Evolutionary conservation across 2,797 vertebrate genomes (phyloP).

Genomic region (Vultur gryphus): DNA sequence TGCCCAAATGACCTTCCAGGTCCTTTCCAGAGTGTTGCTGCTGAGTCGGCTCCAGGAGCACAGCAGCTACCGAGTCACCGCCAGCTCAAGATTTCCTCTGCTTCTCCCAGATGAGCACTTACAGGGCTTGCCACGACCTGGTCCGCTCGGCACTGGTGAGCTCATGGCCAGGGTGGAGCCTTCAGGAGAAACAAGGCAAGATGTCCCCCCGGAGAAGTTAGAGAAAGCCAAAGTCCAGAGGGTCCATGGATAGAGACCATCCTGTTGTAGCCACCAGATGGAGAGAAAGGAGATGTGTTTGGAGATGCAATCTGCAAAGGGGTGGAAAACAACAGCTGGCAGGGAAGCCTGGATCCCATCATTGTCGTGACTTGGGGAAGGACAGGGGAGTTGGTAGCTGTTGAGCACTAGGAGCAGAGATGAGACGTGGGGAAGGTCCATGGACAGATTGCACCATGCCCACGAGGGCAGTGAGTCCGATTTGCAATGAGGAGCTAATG

Average conservation of each 20-base stretch:
- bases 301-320: neutral
- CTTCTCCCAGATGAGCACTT: neutral
- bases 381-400: neutral
- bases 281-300: neutral
- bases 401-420: neutral
- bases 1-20: conserved; percentile 6
- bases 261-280: neutral
- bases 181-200: neutral
- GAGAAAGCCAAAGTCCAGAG: neutral
- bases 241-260: rapidly evolving
- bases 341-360: neutral
- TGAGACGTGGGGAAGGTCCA: neutral
- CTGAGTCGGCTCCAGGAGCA: neutral
- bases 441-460: neutral
- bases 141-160: neutral
- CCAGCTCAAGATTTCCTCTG: neutral
- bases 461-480: neutral
- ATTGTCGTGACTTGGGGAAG: neutral
- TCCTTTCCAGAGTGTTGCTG: neutral
- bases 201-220: neutral
- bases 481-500: neutral
- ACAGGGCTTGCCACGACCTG: neutral
- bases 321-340: neutral
- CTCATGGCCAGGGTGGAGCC: neutral
- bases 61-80: neutral